These are phyloP conservation scores for Micrasema longulum DNA, from an alignment of 1,140 invertebrate species.

Conservation along the genomic window DNA sequence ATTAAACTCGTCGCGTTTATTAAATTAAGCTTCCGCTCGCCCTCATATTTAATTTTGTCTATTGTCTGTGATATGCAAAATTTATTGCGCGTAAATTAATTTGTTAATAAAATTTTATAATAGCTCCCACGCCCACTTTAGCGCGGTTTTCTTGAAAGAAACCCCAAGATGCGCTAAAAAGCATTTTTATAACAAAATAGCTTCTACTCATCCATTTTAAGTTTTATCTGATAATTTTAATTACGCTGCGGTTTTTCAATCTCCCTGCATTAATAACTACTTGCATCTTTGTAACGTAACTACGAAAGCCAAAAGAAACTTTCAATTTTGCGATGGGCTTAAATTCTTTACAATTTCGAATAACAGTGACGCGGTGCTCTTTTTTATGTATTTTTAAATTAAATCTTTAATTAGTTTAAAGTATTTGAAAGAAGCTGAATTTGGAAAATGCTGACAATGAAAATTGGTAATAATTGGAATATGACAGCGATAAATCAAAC, in stretches of 20 bases:
- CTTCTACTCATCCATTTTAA: not conserved
- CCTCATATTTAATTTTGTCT: conserved; percentile 8
- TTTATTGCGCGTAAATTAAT: conserved; percentile 13
- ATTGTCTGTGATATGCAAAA: conserved; percentile 5
- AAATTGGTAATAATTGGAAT: too few species aligned
- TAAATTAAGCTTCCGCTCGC: conserved; percentile 14
- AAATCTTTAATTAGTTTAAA: too few species aligned
- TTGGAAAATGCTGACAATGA: too few species aligned
- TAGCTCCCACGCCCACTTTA: not conserved
- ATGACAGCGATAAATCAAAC: too few species aligned
- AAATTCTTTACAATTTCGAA: too few species aligned
- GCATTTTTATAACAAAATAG: not conserved
- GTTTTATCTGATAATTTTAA: conserved; percentile 22
- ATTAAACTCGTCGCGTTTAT: conserved; percentile 19
- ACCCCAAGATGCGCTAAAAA: not conserved
- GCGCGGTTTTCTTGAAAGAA: conserved; percentile 8
- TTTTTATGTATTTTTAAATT: too few species aligned
- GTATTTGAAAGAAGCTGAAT: too few species aligned
- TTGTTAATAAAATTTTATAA: conserved; percentile 35
- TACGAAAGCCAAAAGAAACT: too few species aligned
- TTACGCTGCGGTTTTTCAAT: conserved; percentile 9
- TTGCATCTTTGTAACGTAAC: too few species aligned
- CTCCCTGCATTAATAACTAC: not conserved
- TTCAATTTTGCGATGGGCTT: too few species aligned
- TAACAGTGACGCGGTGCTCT: too few species aligned